Evolutionary conservation across 1,140 invertebrate genomes (phyloP), one percentile per base, ranked within the genome.

Genomic region (Drosophila asahinai): DNA sequence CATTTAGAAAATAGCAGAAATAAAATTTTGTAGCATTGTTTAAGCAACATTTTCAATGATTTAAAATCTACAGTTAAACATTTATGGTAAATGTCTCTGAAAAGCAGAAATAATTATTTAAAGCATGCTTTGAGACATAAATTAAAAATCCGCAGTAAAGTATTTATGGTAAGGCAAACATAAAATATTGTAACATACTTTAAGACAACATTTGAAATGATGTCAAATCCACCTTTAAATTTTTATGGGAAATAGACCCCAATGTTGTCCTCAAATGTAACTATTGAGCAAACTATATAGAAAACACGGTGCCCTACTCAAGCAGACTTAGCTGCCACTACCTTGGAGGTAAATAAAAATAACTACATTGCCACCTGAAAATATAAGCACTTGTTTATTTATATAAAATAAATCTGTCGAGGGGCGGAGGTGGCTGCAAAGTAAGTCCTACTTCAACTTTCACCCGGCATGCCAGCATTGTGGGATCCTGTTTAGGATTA

Each of bases 401-500:
- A 4, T 38, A 14, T 22, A 15, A 55, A 55, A 22, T 2, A 38
- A 55, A 36, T 25, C 9, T 6, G 3, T 15, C 12, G 30, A 30
- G 7, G 6, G 15, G n/a, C n/a, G 19, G 1, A 15, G 27, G 14
- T 22, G 15, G 12, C 15, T 2, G 0, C 40, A 9, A n/a, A 47
- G 64, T 40, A 36, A 67, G 40, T 71, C 40, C 55, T 27, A 33
- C 9, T 30, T 48, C 65, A 48, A 33, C 59, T 65, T 67, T 22
- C 14, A 64, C 9, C 45, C 40, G 38, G 19, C 60, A 54, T 47
- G 66, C 38, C 62, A 30, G 14, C 48, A 33, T 22, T 43, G 30
- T 15, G 12, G 15, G 38, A 55, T 33, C 17, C 63, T 52, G 67
- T 40, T 68, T 55, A 7, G 67, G 67, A 71, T 71, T 71, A 71